Evolutionary conservation across 92 coral and sea anemone species (phyloP).

Genomic region (Galaxea fascicularis): DNA sequence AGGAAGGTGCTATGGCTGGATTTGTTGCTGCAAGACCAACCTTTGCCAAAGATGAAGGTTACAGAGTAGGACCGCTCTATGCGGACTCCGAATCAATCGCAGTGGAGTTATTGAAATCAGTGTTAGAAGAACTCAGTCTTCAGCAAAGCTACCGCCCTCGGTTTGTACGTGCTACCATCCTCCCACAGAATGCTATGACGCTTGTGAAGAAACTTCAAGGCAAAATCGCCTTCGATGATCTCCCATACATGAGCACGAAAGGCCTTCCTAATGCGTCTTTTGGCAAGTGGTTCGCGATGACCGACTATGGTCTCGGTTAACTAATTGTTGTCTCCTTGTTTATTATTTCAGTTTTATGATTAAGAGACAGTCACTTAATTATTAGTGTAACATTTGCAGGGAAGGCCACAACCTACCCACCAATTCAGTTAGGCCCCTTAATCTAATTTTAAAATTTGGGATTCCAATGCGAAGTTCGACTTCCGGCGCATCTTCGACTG

Average conservation of each 20-base stretch:
- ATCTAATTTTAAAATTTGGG: too few relatives aligned
- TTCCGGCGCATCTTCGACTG: too few relatives aligned
- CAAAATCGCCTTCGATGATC: too few relatives aligned
- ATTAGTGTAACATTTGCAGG: too few relatives aligned
- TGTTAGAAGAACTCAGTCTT: conserved; percentile 47
- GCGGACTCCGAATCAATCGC: conserved; percentile 58
- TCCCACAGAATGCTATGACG: conserved; percentile 4
- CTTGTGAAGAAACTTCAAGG: conserved; percentile 27
- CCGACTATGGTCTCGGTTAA: not conserved
- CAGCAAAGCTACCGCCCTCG: not conserved
- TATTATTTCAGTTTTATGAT: too few relatives aligned
- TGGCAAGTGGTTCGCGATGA: conserved; percentile 39
- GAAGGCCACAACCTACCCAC: too few relatives aligned
- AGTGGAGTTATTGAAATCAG: conserved; percentile 40
- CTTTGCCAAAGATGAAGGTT: conserved; percentile 43
- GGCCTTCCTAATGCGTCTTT: conserved; percentile 37
- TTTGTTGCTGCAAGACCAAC: conserved; percentile 33
- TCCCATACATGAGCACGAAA: conserved; percentile 11
- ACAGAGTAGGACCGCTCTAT: conserved; percentile 54
- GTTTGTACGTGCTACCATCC: not conserved
- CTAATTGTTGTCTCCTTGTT: too few relatives aligned
- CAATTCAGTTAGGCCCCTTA: too few relatives aligned
- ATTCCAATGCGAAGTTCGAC: too few relatives aligned
- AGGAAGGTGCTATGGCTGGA: conserved; percentile 51
- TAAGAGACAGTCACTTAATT: too few relatives aligned